Evolutionary conservation across 2,113 vertebrate species (phyloP), one percentile per base, ranked within the genome.

Genomic region (Synchiropus splendidus): DNA sequence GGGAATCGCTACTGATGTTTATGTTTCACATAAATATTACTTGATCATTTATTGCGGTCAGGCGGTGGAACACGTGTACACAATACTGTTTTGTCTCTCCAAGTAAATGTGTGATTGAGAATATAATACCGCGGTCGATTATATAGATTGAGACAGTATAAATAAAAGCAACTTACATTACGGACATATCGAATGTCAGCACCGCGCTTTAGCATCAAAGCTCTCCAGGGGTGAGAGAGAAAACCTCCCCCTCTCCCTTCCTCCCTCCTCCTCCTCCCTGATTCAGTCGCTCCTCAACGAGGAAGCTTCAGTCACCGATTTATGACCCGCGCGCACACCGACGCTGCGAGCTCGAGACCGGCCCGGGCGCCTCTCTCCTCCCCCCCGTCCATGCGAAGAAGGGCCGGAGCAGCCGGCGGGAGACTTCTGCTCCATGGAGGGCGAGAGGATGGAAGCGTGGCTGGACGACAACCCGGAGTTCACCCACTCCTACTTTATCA

Each of bases 381-480:
- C 1, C 38, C 1, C n/a, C 35, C 36, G 17, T 12, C 1, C 1
- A 73, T 73, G 74, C 60, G 61, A 51, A 6, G 33, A 57, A 48
- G 38, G 33, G 46, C 14, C 32, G 11, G 33, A 57, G 48, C 41
- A 36, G 46, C 14, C 32, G 11, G 67, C 1, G 37, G 45, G 34
- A 53, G 15, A 53, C 15, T 34, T 52, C 50, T 64, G 70, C 51
- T 62, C 46, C 32, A 64, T 56, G 2, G 83, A 86, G 37, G 78
- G 73, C 52, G 87, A 89, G 34, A 63, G 72, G 67, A 85, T 91
- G 70, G 94, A 97, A 87, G 91, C 92, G 61, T 97, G 92, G 92
- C 87, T 97, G 82, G 94, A 98, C 61, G 92, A 97, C 45, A 87
- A 97, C 85, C 10, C 75, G 68, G 89, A 93, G 67, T 95, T 96